Conservation (phyloP, 2,888 invertebrate species). For the Hetaerina titia region DNA sequence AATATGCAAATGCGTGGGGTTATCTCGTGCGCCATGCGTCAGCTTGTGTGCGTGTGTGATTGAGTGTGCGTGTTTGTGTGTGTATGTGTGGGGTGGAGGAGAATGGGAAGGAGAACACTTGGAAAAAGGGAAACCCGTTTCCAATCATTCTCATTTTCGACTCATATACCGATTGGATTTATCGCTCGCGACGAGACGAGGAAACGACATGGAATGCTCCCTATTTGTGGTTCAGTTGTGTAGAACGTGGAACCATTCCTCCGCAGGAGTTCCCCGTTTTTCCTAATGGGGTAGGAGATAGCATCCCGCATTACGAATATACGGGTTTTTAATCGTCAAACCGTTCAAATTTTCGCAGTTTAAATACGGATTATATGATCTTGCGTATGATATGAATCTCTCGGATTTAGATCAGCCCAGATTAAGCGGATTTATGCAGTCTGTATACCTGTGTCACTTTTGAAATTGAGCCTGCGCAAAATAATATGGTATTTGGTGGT, state of each 20-base stretch:
- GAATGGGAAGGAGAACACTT: background rate
- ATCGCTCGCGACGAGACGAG: background rate
- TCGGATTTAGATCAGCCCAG: too few relatives aligned
- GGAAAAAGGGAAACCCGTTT: background rate
- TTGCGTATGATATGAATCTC: too few relatives aligned
- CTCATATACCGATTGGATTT: background rate
- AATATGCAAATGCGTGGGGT: constrained; percentile 51
- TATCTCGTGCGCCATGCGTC: background rate
- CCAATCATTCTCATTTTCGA: background rate
- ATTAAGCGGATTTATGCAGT: too few relatives aligned
- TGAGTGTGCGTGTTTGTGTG: background rate
- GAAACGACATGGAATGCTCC: background rate
- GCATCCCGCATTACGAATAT: too few relatives aligned
- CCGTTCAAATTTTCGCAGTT: too few relatives aligned
- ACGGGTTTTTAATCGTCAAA: too few relatives aligned
- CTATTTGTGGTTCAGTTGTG: background rate
- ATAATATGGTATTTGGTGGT: too few relatives aligned
- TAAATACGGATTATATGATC: too few relatives aligned
- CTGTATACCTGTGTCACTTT: too few relatives aligned
- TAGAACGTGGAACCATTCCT: background rate
- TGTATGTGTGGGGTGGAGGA: background rate
- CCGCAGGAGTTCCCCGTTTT: too few relatives aligned
- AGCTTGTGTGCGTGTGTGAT: background rate
- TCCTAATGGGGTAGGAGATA: too few relatives aligned
- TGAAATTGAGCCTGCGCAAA: too few relatives aligned